These are phyloP conservation scores for Dysidea cf. avara DNA, from an alignment of 37 sponge, comb jelly and placozoan genomes.

Conservation along the genomic window DNA sequence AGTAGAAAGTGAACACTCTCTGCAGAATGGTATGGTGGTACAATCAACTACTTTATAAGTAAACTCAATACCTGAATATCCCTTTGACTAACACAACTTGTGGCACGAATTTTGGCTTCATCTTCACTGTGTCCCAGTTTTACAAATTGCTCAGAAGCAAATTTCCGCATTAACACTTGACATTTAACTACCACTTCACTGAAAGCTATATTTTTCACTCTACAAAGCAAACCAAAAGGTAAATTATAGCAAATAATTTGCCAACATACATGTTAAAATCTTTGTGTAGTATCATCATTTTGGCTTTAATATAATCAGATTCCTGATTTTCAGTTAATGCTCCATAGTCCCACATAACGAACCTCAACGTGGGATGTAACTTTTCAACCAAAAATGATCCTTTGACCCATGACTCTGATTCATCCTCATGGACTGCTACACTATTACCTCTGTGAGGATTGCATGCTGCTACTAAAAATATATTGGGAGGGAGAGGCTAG, in stretches of 20 bases:
- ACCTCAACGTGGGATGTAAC: conserved; percentile 75
- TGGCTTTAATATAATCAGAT: conserved; percentile 69
- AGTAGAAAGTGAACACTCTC: conserved; percentile 61
- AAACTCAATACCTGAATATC: conserved; percentile 73
- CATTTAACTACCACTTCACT: conserved; percentile 52
- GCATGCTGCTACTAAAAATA: conserved; percentile 80
- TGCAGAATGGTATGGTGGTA: no score
- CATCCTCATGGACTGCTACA: conserved; percentile 5
- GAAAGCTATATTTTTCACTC: conserved; percentile 30
- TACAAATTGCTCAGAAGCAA: conserved; percentile 66
- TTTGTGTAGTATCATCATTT: conserved; percentile 45
- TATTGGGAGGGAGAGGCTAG: conserved; percentile 64
- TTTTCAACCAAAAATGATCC: conserved; percentile 73
- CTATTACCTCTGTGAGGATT: conserved; percentile 86
- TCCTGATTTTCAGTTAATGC: conserved; percentile 80
- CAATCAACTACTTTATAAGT: no score
- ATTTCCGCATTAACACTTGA: conserved; percentile 68
- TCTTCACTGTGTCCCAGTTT: conserved; percentile 1
- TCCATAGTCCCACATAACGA: conserved; percentile 89
- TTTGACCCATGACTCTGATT: conserved; percentile 60
- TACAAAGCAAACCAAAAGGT: no score
- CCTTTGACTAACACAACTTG: no score
- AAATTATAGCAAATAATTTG: no score
- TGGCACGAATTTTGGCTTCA: conserved; percentile 44
- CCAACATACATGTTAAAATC: no score